Evolutionary conservation across 92 coral and sea anemone genomes (phyloP), one percentile per base, ranked within the genome.

Genomic region (Nematostella vectensis): DNA sequence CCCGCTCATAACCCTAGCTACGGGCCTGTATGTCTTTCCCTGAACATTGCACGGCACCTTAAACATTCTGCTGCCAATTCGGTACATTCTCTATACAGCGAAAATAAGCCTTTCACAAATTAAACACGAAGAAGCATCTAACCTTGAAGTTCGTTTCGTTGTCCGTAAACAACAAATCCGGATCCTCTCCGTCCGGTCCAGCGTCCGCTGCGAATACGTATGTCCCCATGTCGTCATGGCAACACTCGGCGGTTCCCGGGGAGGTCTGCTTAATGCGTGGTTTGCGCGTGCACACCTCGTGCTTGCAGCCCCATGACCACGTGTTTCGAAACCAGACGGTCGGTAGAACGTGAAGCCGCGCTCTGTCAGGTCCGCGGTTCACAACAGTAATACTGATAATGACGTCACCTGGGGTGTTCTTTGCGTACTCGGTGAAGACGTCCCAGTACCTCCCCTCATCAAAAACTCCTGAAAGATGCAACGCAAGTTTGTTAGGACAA

Each of bases 251-350:
- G n/a, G 75, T 76, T 16, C 80, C 83, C 2, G 79, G 76, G 2
- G 73, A 72, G 0, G 68, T 83, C 63, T 93, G 82, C 54, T 42
- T 58, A 38, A 93, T 75, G 66, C 59, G 67, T 13, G 99, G 94
- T 55, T 81, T 91, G 53, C 55, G 59, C 31, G 91, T 91, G 49
- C 93, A 86, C 18, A 88, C 96, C 43, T 83, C 99, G 57, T 86
- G 93, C 23, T 73, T 74, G 23, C 94, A 87, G 17, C 99, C 96
- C 99, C 99, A 93, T 31, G 85, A 66, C 99, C 99, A 93, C 2
- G 99, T 93, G 69, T 93, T 93, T 29, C 99, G 59, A 65, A 69
- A 93, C 99, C 96, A 93, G 31, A 93, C 54, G 27, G 88, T 86
- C 2, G 99, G 99, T 42, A 93, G 61, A 1, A 93, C 91, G 39